Evolutionary conservation across 2,888 invertebrate genomes (phyloP).

Genomic region (Corythucha ciliata): DNA sequence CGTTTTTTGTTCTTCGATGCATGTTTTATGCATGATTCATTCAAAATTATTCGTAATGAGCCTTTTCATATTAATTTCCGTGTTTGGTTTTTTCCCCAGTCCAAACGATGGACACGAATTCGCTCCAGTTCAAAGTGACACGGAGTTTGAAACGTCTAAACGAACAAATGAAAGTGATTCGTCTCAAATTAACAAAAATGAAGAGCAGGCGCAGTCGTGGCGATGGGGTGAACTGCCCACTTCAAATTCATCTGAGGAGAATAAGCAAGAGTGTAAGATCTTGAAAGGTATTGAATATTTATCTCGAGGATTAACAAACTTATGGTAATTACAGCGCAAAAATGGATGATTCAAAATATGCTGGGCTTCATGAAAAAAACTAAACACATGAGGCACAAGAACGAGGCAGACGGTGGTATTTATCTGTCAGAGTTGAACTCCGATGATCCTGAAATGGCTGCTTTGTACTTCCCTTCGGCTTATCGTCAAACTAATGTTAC

Average conservation of each 20-base stretch:
- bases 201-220: constrained; percentile 59
- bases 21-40: neutral
- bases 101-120: constrained; percentile 26
- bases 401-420: constrained; percentile 63
- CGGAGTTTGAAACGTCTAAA: constrained; percentile 64
- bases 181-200: constrained; percentile 34
- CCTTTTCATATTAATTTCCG: neutral
- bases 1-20: neutral
- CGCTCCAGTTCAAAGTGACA: constrained; percentile 82
- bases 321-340: constrained; percentile 42
- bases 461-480: constrained; percentile 70
- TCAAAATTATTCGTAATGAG: neutral
- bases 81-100: constrained; percentile 9
- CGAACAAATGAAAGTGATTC: constrained; percentile 38
- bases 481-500: constrained; percentile 25
- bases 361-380: constrained; percentile 84
- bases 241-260: constrained; percentile 43
- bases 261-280: constrained; percentile 37
- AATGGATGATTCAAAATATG: constrained; percentile 81
- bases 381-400: constrained; percentile 50
- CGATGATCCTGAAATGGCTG: constrained; percentile 84
- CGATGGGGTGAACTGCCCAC: constrained; percentile 78
- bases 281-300: neutral
- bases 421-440: constrained; percentile 87
- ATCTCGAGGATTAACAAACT: neutral